Conservation (phyloP, 2,888 invertebrate species). For the Coremacera marginata region DNA sequence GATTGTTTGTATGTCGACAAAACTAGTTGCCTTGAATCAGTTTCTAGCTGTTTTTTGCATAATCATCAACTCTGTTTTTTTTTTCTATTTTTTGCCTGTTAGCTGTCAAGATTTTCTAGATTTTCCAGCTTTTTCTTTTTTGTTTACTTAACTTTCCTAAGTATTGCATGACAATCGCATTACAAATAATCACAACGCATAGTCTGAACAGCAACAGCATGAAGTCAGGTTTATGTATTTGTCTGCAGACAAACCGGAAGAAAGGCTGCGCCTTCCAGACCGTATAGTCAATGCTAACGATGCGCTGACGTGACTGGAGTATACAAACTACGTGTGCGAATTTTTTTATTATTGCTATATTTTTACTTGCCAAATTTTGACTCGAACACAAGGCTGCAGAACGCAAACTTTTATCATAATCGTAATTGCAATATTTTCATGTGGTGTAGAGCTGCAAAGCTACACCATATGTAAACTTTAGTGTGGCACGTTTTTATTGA, state of each 20-base stretch:
- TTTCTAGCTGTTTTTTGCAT: not conserved
- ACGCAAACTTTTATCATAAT: not conserved
- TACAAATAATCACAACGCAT: too few relatives aligned
- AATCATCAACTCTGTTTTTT: too few relatives aligned
- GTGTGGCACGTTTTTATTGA: not conserved
- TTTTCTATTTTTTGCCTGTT: too few relatives aligned
- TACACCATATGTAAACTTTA: not conserved
- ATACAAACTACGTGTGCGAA: not conserved
- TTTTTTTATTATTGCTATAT: not conserved
- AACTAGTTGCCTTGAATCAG: conserved; percentile 8
- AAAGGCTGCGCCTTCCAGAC: not conserved
- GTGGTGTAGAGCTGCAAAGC: not conserved
- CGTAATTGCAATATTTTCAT: not conserved
- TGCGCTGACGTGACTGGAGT: conserved; percentile 13
- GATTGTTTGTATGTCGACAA: not conserved
- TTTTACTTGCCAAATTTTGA: not conserved
- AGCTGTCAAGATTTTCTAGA: too few relatives aligned
- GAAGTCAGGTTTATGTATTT: too few relatives aligned
- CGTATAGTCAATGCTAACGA: conserved; percentile 2
- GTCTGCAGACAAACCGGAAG: too few relatives aligned
- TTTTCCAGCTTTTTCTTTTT: too few relatives aligned
- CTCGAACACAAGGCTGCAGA: not conserved
- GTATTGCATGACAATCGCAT: too few relatives aligned
- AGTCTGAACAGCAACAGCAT: too few relatives aligned
- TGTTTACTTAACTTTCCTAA: too few relatives aligned